Base-by-base conservation (phyloP, 2,888 invertebrate species). In the Sabellastarte sp. region DNA sequence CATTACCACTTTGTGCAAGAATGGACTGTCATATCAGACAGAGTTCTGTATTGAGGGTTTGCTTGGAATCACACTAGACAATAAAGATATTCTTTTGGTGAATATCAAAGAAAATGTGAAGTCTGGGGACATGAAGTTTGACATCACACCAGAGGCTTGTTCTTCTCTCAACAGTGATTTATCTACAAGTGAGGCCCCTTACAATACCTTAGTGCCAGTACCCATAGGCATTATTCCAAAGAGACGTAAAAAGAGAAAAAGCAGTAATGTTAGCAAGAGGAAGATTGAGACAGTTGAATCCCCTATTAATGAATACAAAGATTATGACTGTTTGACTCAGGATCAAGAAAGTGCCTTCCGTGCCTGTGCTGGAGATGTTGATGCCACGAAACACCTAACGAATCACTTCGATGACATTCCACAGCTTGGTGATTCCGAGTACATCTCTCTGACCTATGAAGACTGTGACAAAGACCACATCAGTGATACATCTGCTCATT, bases 31-130 rank as follows among this genome's bases (percentile, higher is more conserved):
- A 1, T 63, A 56, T 28, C 52, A 57, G 28, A 52, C 52, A 3
- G 65, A 69, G 63, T 67, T 69, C 59, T 28, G 51, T 26, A 58
- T 69, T 15, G 67, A 69, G 50, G 69, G 67, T 3, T 67, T 69
- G 3, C 62, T 69, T 29, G 69, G 69, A 15, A 63, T 69, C 32
- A 69, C 69, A 33, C 53, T 69, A 30, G 69, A 69, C 64, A 61
- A 67, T 20, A 52, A 68, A 50, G 69, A 67, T 29, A 59, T 69
- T 26, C 63, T 69, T 33, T 61, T 69, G 20, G 59, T 69, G n/a
- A 69, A 69, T 59, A 69, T 69, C 59, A 66, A 66, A 31, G 64
- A 69, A 52, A 67, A 62, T 4, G 53, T 69, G 10, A 53, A 53
- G 26, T 20, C 20, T 20, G 10, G 41, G 10, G 41, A 41, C 20